Conservation (phyloP, 2,888 invertebrate species). For the Ceraclea dissimilis region DNA sequence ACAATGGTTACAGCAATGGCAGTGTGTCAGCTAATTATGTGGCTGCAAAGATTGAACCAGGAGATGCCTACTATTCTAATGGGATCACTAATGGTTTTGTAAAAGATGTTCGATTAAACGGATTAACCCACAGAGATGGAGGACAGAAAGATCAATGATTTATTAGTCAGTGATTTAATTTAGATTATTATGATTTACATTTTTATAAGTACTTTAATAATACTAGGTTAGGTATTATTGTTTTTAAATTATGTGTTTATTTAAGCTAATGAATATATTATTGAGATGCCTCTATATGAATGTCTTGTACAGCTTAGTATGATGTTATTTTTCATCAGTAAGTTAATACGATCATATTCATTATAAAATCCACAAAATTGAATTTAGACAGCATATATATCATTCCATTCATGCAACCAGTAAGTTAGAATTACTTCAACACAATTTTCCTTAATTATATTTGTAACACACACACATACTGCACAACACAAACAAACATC, state of each 20-base stretch:
- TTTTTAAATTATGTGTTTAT: conserved; percentile 7
- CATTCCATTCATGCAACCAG: too few species aligned
- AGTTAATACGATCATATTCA: too few species aligned
- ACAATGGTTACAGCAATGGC: conserved; percentile 32
- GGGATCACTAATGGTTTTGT: conserved; percentile 57
- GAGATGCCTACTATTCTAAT: conserved; percentile 55
- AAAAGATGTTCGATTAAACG: conserved; percentile 28
- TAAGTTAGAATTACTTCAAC: too few species aligned
- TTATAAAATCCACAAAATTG: too few species aligned
- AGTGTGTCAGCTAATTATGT: conserved; percentile 33
- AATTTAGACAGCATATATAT: too few species aligned
- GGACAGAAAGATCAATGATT: conserved; percentile 25
- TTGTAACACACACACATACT: too few species aligned
- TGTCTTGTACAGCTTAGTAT: too few species aligned
- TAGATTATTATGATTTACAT: conserved; percentile 12
- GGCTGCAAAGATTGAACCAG: conserved; percentile 48
- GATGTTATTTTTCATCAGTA: too few species aligned
- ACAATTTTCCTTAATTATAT: too few species aligned
- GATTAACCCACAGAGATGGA: conserved; percentile 23
- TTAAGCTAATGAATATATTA: background rate
- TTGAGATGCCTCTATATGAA: too few species aligned
- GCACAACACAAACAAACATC: too few species aligned
- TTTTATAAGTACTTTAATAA: conserved; percentile 15
- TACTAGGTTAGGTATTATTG: conserved; percentile 16
- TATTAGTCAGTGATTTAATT: conserved; percentile 22